Percentiles rank a stretch among this genome's conserved stretches.
Conservation (phyloP, 2,888 invertebrate species). For the Himalopsyche kuldschensis region DNA sequence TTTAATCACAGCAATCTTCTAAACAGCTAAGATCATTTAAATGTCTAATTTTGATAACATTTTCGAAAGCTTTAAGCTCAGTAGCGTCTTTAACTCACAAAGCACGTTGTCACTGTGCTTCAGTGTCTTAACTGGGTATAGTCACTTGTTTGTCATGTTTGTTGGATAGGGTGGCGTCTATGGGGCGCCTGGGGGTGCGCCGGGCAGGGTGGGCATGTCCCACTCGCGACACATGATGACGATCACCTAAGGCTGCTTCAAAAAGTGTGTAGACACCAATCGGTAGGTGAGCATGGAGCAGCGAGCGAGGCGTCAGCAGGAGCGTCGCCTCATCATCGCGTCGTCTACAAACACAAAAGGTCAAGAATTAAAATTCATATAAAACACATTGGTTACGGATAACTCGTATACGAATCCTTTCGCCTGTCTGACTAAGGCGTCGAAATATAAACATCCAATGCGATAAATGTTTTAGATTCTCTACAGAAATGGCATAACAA, state of each 20-base stretch:
- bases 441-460: no score
- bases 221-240: slow-evolving; percentile 73
- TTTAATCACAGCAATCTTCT: not conserved
- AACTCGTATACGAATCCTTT: no score
- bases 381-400: no score
- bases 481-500: no score
- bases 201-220: slow-evolving; percentile 62
- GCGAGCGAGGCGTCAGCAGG: slow-evolving; percentile 10
- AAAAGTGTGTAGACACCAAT: slow-evolving; percentile 88
- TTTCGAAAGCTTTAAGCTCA: not conserved
- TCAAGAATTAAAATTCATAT: not conserved
- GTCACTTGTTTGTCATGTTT: slow-evolving; percentile 46
- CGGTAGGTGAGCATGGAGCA: slow-evolving; percentile 83
- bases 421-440: no score
- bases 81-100: not conserved
- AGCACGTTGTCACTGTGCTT: not conserved
- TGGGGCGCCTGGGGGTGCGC: slow-evolving; percentile 4
- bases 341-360: not conserved
- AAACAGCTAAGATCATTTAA: not conserved
- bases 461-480: no score
- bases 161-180: slow-evolving; percentile 37
- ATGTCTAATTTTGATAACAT: not conserved
- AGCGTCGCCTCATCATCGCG: not conserved
- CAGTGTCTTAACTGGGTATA: slow-evolving; percentile 50
- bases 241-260: slow-evolving; percentile 85